A percentile compares a stretch with the other conserved stretches of the same genome.
Evolutionary conservation across 1,140 invertebrate species (phyloP).

Genomic region (Helicoverpa armigera): DNA sequence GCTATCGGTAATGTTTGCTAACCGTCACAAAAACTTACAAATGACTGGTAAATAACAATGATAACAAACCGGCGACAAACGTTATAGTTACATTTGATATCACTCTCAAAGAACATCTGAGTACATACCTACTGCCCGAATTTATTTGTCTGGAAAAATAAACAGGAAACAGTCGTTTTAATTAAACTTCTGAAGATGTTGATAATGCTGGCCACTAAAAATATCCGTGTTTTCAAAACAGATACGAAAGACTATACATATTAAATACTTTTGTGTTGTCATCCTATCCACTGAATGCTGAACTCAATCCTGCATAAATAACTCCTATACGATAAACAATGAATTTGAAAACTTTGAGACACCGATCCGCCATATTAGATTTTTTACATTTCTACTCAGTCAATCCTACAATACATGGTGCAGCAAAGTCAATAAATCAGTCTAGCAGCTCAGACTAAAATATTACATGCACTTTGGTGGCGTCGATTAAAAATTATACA

Average conservation of each 20-base stretch:
- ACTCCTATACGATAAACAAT: neutral
- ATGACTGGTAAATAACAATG: conserved; percentile 27
- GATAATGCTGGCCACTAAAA: neutral
- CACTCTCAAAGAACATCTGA: neutral
- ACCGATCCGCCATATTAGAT: conserved; percentile 11
- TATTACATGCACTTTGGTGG: conserved; percentile 15
- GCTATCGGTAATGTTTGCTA: conserved; percentile 13
- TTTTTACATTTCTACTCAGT: conserved; percentile 15
- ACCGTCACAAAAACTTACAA: neutral
- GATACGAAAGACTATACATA: neutral
- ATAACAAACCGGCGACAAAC: conserved; percentile 9
- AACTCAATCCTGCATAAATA: neutral
- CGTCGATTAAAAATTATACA: conserved; percentile 16
- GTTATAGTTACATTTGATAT: conserved; percentile 3
- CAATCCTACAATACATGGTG: conserved; percentile 22
- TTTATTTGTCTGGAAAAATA: conserved; percentile 33
- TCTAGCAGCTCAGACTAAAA: conserved; percentile 8
- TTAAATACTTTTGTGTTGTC: neutral
- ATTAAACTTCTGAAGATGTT: neutral
- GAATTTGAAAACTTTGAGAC: conserved; percentile 5
- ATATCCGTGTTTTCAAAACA: neutral
- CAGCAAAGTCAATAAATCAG: conserved; percentile 23
- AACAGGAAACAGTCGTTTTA: conserved; percentile 19
- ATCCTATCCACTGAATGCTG: neutral
- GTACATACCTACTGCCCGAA: conserved; percentile 10